Evolutionary conservation across 2,888 invertebrate genomes (phyloP), one percentile per base, ranked within the genome.

Genomic region (Drosophila seclusa): DNA sequence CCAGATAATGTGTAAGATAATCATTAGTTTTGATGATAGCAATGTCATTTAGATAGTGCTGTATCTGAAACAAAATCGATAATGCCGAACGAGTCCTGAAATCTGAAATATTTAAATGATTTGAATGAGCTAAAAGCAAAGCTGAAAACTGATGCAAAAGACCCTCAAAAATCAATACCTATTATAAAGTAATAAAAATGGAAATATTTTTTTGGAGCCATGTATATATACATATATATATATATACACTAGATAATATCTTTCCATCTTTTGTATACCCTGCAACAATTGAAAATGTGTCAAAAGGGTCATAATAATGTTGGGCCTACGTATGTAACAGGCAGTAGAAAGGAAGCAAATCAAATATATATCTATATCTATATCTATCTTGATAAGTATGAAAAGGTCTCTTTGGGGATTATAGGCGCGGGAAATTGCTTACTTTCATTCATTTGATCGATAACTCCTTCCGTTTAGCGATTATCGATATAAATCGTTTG

Each of bases 21-120:
- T 66, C 57, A 67, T 67, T 40, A 52, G 31, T 21, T 29, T 65
- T 65, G 64, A 48, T 48, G 54, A 50, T 27, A 13, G 32, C 45
- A 24, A 27, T 49, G 49, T 1, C 49, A 63, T 49, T 62, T 32
- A 32, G 32, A 32, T 32, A 32, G 11, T 48, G 11, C 27, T 29
- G n/a, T 2, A 40, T 16, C 40, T n/a, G n/a, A 5, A 29, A 16
- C 10, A 10, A 16, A 42, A 57, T 57, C 42, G 42, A 57, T 45
- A 27, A 45, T 24, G 45, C 4, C 21, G 7, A 24, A 24, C 45
- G 16, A 24, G 45, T 45, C 21, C 45, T 16, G 45, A 27, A 45
- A 45, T 45, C 16, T 8, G 24, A 24, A 61, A 48, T 48, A 36
- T 29, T 18, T 34, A 36, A 60, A 61, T 36, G 61, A 16, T 48